phyloP scores from a whole-genome alignment of 2,888 invertebrate genomes.

The Gisinianus flammeolus region DNA sequence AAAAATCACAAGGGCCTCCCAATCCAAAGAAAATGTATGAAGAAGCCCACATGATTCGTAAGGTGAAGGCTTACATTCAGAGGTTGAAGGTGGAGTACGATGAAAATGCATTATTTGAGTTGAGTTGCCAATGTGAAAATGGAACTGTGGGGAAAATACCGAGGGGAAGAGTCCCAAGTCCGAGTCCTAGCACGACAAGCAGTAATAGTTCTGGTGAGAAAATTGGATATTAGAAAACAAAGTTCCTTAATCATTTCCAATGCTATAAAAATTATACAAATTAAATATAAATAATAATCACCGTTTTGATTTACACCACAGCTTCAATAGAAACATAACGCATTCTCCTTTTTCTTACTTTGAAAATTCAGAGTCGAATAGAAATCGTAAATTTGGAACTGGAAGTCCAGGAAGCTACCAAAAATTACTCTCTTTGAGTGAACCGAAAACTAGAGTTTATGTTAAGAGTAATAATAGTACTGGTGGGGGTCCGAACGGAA shows the following conservation, averaged over 20 bases:
- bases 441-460: constrained; percentile 72
- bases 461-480: constrained; percentile 39
- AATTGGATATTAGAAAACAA: too few relatives aligned
- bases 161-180: constrained; percentile 84
- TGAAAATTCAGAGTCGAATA: constrained; percentile 43
- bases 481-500: constrained; percentile 25
- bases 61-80: constrained; percentile 77
- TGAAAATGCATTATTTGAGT: constrained; percentile 84
- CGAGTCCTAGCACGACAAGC: constrained; percentile 72
- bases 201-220: too few relatives aligned
- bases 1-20: constrained; percentile 70
- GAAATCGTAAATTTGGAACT: constrained; percentile 67
- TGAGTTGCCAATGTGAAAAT: constrained; percentile 87
- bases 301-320: too few relatives aligned
- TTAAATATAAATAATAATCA: too few relatives aligned
- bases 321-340: too few relatives aligned
- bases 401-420: constrained; percentile 97
- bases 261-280: too few relatives aligned
- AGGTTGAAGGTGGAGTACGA: constrained; percentile 90
- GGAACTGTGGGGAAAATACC: constrained; percentile 59
- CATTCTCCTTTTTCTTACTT: too few relatives aligned
- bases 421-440: constrained; percentile 89
- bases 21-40: constrained; percentile 99
- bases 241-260: too few relatives aligned
- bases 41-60: constrained; percentile 67